Base-by-base conservation (phyloP, 2,888 invertebrate genomes). In the Eupithecia inturbata region DNA sequence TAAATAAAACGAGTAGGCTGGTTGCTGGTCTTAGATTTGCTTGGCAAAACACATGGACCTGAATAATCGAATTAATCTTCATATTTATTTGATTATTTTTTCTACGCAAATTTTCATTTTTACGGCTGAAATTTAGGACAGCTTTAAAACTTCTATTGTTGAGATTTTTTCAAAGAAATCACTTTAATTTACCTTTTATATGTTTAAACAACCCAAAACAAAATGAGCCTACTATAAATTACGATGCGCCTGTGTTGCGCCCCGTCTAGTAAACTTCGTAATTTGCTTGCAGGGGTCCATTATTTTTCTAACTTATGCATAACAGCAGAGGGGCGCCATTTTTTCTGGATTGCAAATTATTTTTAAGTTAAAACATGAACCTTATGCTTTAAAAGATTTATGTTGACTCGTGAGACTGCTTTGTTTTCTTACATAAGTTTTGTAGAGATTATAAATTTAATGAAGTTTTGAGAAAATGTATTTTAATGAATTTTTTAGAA, bases 381-480 rank as follows among this genome's bases (percentile, higher is more conserved):
- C 76, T 78, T 80, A 78, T 67, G 73, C 68, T 74, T 64, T 31
- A 45, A 75, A 71, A 81, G 81, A 84, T 85, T 82, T 81, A 83
- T 84, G 79, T 80, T 9, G 28, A 2, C 63, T 36, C 31, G 28
- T 67, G 67, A 41, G 33, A 57, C 26, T n/a, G 45, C 28, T 57
- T 16, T 78, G 78, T 79, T 80, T 77, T 79, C 75, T 70, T 79
- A 79, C 76, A 41, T 36, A 16, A 39, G 66, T 41, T n/a, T 64
- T 66, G 28, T 16, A 60, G 10, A 31, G 31, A 62, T 60, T 60
- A 60, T 28, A 60, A 60, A 60, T 31, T 19, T 62, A 31, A 62
- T 31, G 19, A 31, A 62, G 62, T 62, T 19, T 31, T 31, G 31
- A 26, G 26, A 57, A 26, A 57, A 57, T 14, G 22, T 26, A 57